Conservation (phyloP, 2,113 vertebrate species). For the Macquaria ambigua region DNA sequence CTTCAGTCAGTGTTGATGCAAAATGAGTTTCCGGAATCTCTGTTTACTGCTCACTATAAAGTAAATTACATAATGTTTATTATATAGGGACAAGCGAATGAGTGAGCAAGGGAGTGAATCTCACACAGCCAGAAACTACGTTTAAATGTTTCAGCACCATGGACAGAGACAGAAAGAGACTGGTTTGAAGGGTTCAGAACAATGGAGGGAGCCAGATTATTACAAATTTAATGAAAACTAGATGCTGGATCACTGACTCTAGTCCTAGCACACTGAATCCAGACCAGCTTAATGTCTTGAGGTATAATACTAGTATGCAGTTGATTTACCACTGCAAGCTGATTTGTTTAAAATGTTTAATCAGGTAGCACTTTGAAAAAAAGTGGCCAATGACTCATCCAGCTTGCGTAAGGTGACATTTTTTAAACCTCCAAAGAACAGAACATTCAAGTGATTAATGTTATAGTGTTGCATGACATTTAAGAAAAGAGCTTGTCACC, state of each 20-base stretch:
- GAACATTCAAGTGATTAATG: constrained; percentile 42
- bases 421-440: background rate
- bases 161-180: constrained; percentile 16
- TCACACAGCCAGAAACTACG: background rate
- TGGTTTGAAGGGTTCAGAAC: background rate
- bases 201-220: background rate
- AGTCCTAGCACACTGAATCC: background rate
- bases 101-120: background rate
- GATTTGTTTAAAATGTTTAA: background rate
- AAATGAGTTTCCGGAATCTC: background rate
- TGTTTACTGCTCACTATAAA: background rate
- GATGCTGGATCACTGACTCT: background rate
- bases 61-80: background rate
- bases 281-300: background rate
- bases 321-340: background rate
- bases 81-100: constrained; percentile 2
- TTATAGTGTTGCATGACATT: constrained; percentile 40
- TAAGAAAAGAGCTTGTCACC: constrained; percentile 33
- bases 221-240: background rate
- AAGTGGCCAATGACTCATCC: constrained; percentile 34
- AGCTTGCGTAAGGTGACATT: constrained; percentile 27
- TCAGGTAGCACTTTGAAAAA: background rate
- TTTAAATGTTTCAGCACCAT: constrained; percentile 20
- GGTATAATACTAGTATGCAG: background rate
- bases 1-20: background rate